These are phyloP conservation scores for Polydesmus complanatus DNA, from an alignment of 2,888 invertebrate genomes.

Conservation along the genomic window DNA sequence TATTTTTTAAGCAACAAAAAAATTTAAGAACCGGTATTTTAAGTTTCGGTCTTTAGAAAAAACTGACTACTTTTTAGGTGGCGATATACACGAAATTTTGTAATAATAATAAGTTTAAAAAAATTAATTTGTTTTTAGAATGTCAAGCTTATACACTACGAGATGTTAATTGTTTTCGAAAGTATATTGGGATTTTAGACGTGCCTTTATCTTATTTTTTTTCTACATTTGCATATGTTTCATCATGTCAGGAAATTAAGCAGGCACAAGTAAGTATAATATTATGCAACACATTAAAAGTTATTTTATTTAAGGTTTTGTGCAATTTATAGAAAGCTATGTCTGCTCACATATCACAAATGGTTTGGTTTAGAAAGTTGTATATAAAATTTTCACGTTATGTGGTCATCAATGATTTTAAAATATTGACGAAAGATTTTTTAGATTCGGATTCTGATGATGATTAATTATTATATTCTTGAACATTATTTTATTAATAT, in stretches of 20 bases:
- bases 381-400: constrained; percentile 82
- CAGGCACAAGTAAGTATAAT: constrained; percentile 10
- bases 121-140: constrained; percentile 39
- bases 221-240: constrained; percentile 18
- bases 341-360: constrained; percentile 75
- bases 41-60: too few species aligned
- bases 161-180: constrained; percentile 68
- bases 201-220: constrained; percentile 58
- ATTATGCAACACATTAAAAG: neutral
- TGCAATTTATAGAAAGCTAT: constrained; percentile 55
- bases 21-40: too few species aligned
- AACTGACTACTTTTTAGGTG: too few species aligned
- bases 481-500: too few species aligned
- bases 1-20: too few species aligned
- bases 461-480: neutral
- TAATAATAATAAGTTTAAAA: too few species aligned
- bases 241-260: constrained; percentile 7
- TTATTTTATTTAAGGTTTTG: neutral
- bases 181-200: constrained; percentile 66
- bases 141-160: constrained; percentile 72
- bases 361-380: constrained; percentile 84
- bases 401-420: constrained; percentile 72
- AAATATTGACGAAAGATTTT: neutral
- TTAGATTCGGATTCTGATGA: constrained; percentile 1
- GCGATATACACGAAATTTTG: too few species aligned